A percentile compares a stretch with the other conserved stretches of the same genome.
Conservation (phyloP, 2,888 invertebrate genomes). For the Lepidocyrtoides sp. region DNA sequence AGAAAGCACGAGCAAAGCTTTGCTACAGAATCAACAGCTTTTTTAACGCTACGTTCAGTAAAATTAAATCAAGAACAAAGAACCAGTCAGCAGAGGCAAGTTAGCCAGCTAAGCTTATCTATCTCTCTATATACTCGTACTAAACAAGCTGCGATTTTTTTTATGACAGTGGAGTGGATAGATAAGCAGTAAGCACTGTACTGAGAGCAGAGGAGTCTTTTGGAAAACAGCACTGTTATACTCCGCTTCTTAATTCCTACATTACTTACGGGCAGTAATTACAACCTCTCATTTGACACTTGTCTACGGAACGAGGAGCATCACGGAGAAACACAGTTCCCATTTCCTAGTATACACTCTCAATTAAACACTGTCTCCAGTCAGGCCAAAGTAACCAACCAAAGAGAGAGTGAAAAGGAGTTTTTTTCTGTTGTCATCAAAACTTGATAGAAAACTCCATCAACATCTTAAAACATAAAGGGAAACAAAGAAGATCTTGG, state of each 20-base stretch:
- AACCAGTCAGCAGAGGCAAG: neutral
- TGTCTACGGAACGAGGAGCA: constrained; percentile 46
- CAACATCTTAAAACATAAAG: constrained; percentile 22
- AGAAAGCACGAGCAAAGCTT: neutral
- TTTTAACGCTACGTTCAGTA: neutral
- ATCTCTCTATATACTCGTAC: neutral
- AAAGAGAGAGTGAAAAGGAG: constrained; percentile 3
- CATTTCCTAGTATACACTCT: neutral
- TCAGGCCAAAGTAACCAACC: constrained; percentile 55
- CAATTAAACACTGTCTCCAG: constrained; percentile 53
- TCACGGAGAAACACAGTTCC: constrained; percentile 28
- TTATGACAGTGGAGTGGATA: neutral
- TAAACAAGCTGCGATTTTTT: neutral
- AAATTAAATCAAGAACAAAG: neutral
- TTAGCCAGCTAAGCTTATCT: neutral
- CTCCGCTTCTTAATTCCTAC: constrained; percentile 52
- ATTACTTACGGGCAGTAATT: constrained; percentile 76
- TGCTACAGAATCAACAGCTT: neutral
- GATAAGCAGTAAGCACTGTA: neutral
- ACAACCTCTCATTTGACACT: constrained; percentile 77
- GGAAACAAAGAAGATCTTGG: constrained; percentile 58
- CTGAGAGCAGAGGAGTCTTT: neutral
- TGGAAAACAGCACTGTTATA: constrained; percentile 2
- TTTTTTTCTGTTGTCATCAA: constrained; percentile 55
- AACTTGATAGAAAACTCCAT: constrained; percentile 46